Base-by-base conservation (phyloP, 2,113 vertebrate genomes). In the Halcyon senegalensis region DNA sequence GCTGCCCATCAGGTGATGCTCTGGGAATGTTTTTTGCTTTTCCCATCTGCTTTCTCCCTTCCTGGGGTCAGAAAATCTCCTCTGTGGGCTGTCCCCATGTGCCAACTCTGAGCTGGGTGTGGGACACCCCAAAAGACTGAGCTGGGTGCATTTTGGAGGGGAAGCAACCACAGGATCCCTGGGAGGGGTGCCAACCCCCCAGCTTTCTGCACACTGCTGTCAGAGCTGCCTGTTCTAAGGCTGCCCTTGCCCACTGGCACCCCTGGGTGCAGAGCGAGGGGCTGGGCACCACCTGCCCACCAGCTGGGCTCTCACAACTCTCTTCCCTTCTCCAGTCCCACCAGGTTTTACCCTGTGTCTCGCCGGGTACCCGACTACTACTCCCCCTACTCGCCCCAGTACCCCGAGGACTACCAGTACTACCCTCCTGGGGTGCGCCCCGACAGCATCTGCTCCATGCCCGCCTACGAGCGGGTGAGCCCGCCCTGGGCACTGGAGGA, bases 381-480 rank as follows among this genome's bases (percentile, higher is more conserved):
- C 11, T 91, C 98, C 21, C 93, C 98, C 75, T 99, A 99, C 88
- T 97, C 98, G 2, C 97, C 99, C 14, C 99, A 98, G 55, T 99
- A 98, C 92, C 93, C 98, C 0, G 99, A 99, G 8, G 99, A 99
- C 50, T 99, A 98, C 95, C 98, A 99, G 76, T 98, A 99, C 91
- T 99, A 99, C 94, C 98, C 98, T 0, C 97, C 98, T 0, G 98
- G 98, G 1, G 97, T 99, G 62, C 98, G 99, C 24, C 99, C 99
- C 0, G 99, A 99, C 88, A 99, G 99, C 97, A 99, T 99, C 97
- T 99, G 99, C 95, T 99, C 99, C 10, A 98, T 99, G 97, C 99
- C 99, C 1, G 98, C 98, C 73, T 99, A 98, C 2, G 99, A 99
- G 66, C 98, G 98, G 23, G 93, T 98, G 44, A 98, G 98, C 78